phyloP scores from a whole-genome alignment of 2,797 vertebrate genomes.

The Potorous gilbertii region DNA sequence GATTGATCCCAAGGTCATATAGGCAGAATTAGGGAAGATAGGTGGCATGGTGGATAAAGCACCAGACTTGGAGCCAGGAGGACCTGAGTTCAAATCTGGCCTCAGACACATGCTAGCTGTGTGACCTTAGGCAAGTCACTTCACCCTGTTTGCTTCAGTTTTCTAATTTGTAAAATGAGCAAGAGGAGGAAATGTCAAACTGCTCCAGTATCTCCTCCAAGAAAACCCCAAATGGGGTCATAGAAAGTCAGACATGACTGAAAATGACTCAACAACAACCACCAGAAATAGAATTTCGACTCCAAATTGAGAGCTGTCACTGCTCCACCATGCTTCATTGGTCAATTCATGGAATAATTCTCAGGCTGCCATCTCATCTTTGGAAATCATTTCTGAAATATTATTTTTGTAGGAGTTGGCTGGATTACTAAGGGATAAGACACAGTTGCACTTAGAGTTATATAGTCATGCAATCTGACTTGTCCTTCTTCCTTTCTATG shows the following conservation, averaged over 20 bases:
- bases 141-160: not conserved
- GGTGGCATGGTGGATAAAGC: not conserved
- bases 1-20: not conserved
- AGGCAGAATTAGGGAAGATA: not conserved
- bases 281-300: not conserved
- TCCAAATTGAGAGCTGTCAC: not conserved
- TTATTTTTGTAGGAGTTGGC: not conserved
- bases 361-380: not conserved
- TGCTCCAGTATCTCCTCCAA: not conserved
- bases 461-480: not conserved
- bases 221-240: not conserved
- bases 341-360: not conserved
- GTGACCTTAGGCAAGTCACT: not conserved
- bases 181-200: not conserved
- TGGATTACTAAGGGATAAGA: not conserved
- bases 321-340: not conserved
- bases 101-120: not conserved
- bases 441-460: not conserved
- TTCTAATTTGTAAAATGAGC: not conserved
- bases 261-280: not conserved
- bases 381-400: not conserved
- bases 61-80: not conserved
- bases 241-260: not conserved
- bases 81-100: not conserved
- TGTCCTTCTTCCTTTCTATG: not conserved